Evolutionary conservation across 1,140 invertebrate genomes (phyloP).

Genomic region (Tetragnatha versicolor): DNA sequence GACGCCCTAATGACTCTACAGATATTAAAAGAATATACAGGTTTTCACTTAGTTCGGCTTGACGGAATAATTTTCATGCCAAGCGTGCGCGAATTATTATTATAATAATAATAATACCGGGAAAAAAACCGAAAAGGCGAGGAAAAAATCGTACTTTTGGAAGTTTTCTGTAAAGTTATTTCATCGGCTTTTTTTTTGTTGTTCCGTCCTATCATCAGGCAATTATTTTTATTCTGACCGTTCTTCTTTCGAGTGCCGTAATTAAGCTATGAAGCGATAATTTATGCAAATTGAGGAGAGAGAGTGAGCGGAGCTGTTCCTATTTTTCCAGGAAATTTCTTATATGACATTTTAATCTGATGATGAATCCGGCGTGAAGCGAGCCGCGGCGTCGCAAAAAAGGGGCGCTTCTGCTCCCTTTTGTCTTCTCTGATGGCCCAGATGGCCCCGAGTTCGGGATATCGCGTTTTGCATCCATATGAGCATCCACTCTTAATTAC

Average conservation of each 20-base stretch:
- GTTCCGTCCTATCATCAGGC: slow-evolving; percentile 29
- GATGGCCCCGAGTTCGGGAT: no score
- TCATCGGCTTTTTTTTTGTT: slow-evolving; percentile 33
- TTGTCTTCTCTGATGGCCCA: no score
- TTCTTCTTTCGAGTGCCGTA: slow-evolving; percentile 25
- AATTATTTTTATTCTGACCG: slow-evolving; percentile 49
- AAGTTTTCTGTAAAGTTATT: slow-evolving; percentile 53
- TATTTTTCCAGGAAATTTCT: slow-evolving; percentile 55
- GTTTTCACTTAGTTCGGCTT: slow-evolving; percentile 51
- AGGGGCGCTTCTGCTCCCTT: no score
- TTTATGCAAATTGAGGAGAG: slow-evolving; percentile 52
- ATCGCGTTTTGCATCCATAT: no score
- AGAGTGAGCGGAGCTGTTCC: not conserved
- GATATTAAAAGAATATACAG: slow-evolving; percentile 55
- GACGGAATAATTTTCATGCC: slow-evolving; percentile 44
- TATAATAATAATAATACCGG: no score
- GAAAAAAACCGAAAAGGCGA: not conserved
- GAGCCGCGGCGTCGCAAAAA: no score
- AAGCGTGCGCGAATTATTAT: slow-evolving; percentile 13
- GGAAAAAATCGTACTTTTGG: not conserved
- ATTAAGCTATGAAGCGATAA: slow-evolving; percentile 55
- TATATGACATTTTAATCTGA: slow-evolving; percentile 54
- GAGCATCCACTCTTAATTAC: no score
- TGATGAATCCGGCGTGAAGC: slow-evolving; percentile 31
- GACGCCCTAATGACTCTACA: slow-evolving; percentile 43